These are phyloP conservation scores for Dunckerocampus dactyliophorus DNA, from an alignment of 2,113 vertebrate genomes.

Conservation along the genomic window DNA sequence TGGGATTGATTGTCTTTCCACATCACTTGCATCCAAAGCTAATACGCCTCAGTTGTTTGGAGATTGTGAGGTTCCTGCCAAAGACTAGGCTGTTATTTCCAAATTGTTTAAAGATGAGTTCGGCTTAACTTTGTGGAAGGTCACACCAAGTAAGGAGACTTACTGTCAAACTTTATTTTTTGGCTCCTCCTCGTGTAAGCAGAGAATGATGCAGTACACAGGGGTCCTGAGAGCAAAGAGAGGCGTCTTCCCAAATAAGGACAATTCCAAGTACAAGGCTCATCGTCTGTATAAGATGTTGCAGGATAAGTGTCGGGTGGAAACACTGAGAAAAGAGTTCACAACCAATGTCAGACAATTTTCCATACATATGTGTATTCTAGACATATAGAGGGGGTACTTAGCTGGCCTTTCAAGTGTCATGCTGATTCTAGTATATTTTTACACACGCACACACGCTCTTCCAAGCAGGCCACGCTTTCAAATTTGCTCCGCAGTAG, in stretches of 20 bases:
- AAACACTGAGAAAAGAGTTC: background rate
- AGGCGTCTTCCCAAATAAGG: slow-evolving; percentile 53
- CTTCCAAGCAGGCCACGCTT: slow-evolving; percentile 1
- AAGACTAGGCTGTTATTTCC: slow-evolving; percentile 69
- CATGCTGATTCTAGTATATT: slow-evolving; percentile 51
- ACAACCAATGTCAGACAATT: background rate
- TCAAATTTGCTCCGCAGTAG: slow-evolving; percentile 19
- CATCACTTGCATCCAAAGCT: slow-evolving; percentile 70
- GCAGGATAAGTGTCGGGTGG: background rate
- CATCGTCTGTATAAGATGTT: background rate
- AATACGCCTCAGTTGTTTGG: slow-evolving; percentile 62
- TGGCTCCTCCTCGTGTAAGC: slow-evolving; percentile 42
- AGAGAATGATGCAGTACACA: slow-evolving; percentile 61
- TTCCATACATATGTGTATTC: background rate
- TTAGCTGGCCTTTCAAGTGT: slow-evolving; percentile 66
- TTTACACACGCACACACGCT: slow-evolving; percentile 15
- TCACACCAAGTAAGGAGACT: slow-evolving; percentile 18
- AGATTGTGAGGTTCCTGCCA: slow-evolving; percentile 61
- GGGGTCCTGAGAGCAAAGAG: slow-evolving; percentile 41
- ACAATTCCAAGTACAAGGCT: slow-evolving; percentile 34
- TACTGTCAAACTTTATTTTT: slow-evolving; percentile 56
- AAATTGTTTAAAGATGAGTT: slow-evolving; percentile 51
- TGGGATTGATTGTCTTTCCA: slow-evolving; percentile 68
- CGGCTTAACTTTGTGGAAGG: slow-evolving; percentile 14
- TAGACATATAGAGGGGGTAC: slow-evolving; percentile 29